A percentile compares a stretch with the other conserved stretches of the same genome.
These are phyloP conservation scores for Cecidostiba fungosa DNA, from an alignment of 2,888 invertebrate species.

Conservation along the genomic window DNA sequence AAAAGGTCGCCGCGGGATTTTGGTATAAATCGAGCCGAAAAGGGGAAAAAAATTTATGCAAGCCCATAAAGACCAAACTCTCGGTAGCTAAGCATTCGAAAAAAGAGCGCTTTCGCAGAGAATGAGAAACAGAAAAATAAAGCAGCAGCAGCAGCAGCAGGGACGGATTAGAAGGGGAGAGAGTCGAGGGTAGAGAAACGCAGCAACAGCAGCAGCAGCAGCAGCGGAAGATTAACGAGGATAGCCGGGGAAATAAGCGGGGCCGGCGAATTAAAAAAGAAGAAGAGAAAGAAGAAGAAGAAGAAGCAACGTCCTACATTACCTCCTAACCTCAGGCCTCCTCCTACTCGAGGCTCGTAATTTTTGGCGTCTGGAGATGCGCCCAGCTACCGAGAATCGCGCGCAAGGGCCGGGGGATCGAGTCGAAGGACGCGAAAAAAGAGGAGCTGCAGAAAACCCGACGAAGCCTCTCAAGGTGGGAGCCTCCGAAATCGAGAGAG, in stretches of 20 bases:
- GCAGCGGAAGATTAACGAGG: conserved; percentile 59
- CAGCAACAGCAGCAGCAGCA: conserved; percentile 4
- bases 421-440: background rate
- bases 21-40: background rate
- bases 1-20: background rate
- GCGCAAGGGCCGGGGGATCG: conserved; percentile 20
- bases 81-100: conserved; percentile 42
- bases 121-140: conserved; percentile 14
- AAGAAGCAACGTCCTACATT: background rate
- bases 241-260: conserved; percentile 56
- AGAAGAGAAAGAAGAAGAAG: conserved; percentile 16
- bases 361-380: conserved; percentile 50
- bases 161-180: background rate
- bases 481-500: background rate
- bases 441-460: conserved; percentile 17
- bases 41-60: background rate
- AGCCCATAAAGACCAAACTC: conserved; percentile 47
- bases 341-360: conserved; percentile 46
- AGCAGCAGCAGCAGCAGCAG: background rate
- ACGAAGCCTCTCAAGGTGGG: background rate
- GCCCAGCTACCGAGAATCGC: conserved; percentile 25
- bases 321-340: background rate
- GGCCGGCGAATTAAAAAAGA: conserved; percentile 43
- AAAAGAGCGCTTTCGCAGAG: background rate
- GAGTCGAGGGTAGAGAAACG: background rate